phyloP scores from a whole-genome alignment of 1,140 invertebrate species.

The Drosophila kepulauana region DNA sequence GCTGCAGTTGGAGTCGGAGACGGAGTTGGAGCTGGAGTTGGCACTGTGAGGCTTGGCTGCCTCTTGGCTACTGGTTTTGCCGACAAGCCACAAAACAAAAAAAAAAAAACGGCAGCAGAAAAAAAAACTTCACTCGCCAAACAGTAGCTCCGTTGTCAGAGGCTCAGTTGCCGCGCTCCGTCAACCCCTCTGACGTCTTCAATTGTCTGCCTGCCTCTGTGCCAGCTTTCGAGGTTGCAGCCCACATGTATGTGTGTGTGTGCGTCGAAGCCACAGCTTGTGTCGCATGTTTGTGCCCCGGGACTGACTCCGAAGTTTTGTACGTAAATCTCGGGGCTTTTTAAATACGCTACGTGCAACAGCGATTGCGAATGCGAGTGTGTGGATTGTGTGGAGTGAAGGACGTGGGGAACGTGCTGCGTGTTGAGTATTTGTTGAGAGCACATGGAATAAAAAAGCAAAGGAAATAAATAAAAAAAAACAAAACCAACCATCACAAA shows the following conservation, averaged over 20 bases:
- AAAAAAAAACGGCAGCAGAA: too few relatives aligned
- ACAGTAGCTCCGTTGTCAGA: slow-evolving; percentile 72
- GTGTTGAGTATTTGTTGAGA: slow-evolving; percentile 72
- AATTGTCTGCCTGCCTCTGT: neutral
- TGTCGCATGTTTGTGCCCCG: slow-evolving; percentile 52
- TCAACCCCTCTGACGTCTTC: neutral
- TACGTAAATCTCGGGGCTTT: slow-evolving; percentile 77
- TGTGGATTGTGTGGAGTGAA: neutral
- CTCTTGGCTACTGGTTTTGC: slow-evolving; percentile 74
- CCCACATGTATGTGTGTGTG: slow-evolving; percentile 42
- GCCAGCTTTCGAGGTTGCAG: neutral
- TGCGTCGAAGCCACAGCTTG: slow-evolving; percentile 16
- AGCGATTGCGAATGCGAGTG: slow-evolving; percentile 41
- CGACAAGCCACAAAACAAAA: slow-evolving; percentile 59
- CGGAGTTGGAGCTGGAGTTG: slow-evolving; percentile 22
- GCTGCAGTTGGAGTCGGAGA: slow-evolving; percentile 37
- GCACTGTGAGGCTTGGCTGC: slow-evolving; percentile 55
- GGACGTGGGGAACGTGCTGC: slow-evolving; percentile 66
- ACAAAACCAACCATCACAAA: slow-evolving; percentile 1
- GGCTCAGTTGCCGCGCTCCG: slow-evolving; percentile 49
- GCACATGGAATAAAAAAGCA: slow-evolving; percentile 25
- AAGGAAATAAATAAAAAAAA: slow-evolving; percentile 37
- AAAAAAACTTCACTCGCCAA: slow-evolving; percentile 56
- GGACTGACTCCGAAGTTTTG: slow-evolving; percentile 53
- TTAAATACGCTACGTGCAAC: slow-evolving; percentile 78